A percentile compares a stretch with the other conserved stretches of the same genome.
These are phyloP conservation scores for Masticophis lateralis DNA, from an alignment of 2,797 vertebrate species.

Conservation along the genomic window DNA sequence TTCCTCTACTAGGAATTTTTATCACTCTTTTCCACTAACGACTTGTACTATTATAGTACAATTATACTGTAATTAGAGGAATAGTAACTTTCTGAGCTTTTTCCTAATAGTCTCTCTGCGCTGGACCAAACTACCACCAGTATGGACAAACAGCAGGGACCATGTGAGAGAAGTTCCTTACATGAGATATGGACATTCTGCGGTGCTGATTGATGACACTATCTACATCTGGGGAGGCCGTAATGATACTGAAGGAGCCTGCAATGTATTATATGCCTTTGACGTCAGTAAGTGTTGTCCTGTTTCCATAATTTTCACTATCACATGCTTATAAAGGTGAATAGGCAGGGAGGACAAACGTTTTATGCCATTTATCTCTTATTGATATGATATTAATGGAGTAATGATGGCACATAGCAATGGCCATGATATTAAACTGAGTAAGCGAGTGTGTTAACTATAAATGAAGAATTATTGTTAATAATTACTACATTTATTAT, in stretches of 20 bases:
- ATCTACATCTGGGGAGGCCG: conserved; percentile 98
- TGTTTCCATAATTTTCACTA: not conserved
- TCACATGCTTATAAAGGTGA: not conserved
- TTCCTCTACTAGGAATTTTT: not conserved
- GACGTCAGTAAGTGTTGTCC: conserved; percentile 87
- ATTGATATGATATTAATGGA: not conserved
- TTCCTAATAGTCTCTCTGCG: conserved; percentile 86
- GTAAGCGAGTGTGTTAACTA: not conserved
- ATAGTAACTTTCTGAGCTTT: conserved; percentile 12
- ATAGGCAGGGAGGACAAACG: not conserved
- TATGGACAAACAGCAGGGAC: conserved; percentile 80
- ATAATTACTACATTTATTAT: not conserved
- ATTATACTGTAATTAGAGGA: not conserved
- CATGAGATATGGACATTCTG: conserved; percentile 98
- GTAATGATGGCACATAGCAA: not conserved
- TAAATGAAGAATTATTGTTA: not conserved
- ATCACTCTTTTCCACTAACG: not conserved
- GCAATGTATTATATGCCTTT: conserved; percentile 95
- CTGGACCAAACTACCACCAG: conserved; percentile 94
- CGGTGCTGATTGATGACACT: conserved; percentile 91
- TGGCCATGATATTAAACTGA: not conserved
- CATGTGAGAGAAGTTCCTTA: conserved; percentile 90
- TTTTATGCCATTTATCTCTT: not conserved
- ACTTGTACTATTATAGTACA: not conserved
- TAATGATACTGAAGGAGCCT: conserved; percentile 97